Evolutionary conservation across 2,113 vertebrate species (phyloP).

Genomic region (Miniopterus natalensis): DNA sequence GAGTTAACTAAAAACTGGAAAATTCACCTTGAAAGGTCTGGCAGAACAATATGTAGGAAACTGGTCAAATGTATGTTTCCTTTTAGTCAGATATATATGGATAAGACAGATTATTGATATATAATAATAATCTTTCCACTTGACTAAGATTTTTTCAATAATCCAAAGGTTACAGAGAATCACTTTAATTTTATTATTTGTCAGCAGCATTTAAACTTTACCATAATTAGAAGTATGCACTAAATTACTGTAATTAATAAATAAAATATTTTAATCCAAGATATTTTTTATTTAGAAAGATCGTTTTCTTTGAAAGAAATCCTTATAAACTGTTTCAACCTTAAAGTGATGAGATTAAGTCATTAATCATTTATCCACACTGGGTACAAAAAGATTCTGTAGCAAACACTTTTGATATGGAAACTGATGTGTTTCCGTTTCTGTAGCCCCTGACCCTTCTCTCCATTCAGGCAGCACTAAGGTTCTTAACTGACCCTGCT

Average conservation of each 20-base stretch:
- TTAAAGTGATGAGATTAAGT: neutral
- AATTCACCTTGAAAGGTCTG: neutral
- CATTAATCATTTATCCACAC: neutral
- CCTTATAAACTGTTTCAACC: neutral
- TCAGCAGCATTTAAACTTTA: conserved; percentile 38
- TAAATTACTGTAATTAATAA: neutral
- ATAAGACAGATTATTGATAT: neutral
- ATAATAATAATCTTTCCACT: neutral
- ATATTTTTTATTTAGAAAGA: neutral
- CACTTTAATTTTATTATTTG: conserved; percentile 32
- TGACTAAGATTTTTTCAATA: neutral
- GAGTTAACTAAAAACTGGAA: conserved; percentile 23
- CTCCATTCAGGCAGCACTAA: neutral
- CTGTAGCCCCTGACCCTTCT: neutral
- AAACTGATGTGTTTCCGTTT: neutral
- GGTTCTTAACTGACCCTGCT: neutral
- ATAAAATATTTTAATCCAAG: neutral
- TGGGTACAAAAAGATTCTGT: neutral
- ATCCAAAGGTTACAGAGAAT: neutral
- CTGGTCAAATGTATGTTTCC: neutral
- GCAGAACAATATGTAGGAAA: neutral
- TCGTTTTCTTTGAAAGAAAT: neutral
- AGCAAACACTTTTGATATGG: neutral
- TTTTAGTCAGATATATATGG: neutral
- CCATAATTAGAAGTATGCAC: neutral